These are phyloP conservation scores for Girardinus metallicus DNA, from an alignment of 2,797 vertebrate genomes.

Conservation along the genomic window DNA sequence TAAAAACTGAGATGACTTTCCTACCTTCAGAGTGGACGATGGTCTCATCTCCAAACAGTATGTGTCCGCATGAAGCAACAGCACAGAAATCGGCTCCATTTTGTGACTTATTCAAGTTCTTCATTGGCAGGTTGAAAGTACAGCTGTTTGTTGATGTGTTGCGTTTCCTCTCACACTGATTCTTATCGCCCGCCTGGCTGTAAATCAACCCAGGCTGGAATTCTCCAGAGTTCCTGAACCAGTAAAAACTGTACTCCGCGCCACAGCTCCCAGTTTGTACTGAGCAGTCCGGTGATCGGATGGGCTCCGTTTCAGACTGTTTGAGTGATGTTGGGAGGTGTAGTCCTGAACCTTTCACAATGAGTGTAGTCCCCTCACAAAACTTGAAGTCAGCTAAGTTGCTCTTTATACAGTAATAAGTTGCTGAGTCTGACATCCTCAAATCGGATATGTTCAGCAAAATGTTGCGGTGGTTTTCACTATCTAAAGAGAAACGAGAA, in stretches of 20 bases:
- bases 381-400: slow-evolving; percentile 21
- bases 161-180: slow-evolving; percentile 7
- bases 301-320: slow-evolving; percentile 21
- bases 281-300: slow-evolving; percentile 42
- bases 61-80: slow-evolving; percentile 51
- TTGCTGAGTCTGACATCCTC: slow-evolving; percentile 41
- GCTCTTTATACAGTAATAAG: slow-evolving; percentile 39
- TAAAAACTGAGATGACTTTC: not conserved
- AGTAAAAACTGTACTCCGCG: slow-evolving; percentile 54
- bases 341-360: not conserved
- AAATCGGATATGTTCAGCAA: slow-evolving; percentile 33
- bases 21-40: not conserved
- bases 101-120: not conserved
- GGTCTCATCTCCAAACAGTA: slow-evolving; percentile 43
- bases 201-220: slow-evolving; percentile 47
- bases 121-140: slow-evolving; percentile 14
- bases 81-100: slow-evolving; percentile 50
- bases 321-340: slow-evolving; percentile 21
- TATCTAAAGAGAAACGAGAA: slow-evolving; percentile 9
- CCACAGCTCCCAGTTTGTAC: slow-evolving; percentile 40
- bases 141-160: not conserved
- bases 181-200: slow-evolving; percentile 20
- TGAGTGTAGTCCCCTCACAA: not conserved
- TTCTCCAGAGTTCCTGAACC: slow-evolving; percentile 48
- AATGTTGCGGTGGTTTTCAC: not conserved